Evolutionary conservation across 2,888 invertebrate species (phyloP), one percentile per base, ranked within the genome.

Genomic region (Catotricha subobsoleta): DNA sequence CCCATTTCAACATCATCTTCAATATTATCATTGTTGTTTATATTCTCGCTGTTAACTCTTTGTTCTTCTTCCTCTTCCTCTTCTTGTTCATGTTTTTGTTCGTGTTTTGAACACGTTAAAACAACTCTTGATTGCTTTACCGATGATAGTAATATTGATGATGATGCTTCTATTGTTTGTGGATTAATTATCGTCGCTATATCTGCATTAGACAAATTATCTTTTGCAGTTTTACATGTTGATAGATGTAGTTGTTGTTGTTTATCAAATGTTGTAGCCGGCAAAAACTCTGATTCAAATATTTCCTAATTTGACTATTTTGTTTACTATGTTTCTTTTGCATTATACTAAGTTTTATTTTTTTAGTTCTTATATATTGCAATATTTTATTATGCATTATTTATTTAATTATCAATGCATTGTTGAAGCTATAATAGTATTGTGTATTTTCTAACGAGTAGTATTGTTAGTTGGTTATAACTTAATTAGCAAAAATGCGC

Each of bases 251-350:
- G 19, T 19, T 21, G 7, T 10, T 33, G 40, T 6, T 15, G 13
- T 34, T 40, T 61, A 55, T 60, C 58, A 50, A 58, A 58, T 51
- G 57, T 59, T 51, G 61, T 54, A 54, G 58, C 60, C 52, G 59
- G 58, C 52, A 58, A 51, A 57, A 61, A 60, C 58, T 61, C 60
- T 51, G 56, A 54, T 54, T 62, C 60, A 52, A 62, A 60, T 54
- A 59, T 52, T 51, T 55, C 59, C 60, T 61, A 58, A n/a, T n/a
- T n/a, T n/a, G n/a, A n/a, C n/a, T n/a, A n/a, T n/a, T n/a, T n/a
- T n/a, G n/a, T n/a, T n/a, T n/a, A n/a, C n/a, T n/a, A n/a, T n/a
- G n/a, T n/a, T n/a, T n/a, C n/a, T n/a, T n/a, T n/a, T n/a, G n/a
- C n/a, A n/a, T n/a, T n/a, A n/a, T n/a, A n/a, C n/a, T n/a, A n/a